phyloP scores from a whole-genome alignment of 2,113 vertebrate genomes.

The Tyto alba region DNA sequence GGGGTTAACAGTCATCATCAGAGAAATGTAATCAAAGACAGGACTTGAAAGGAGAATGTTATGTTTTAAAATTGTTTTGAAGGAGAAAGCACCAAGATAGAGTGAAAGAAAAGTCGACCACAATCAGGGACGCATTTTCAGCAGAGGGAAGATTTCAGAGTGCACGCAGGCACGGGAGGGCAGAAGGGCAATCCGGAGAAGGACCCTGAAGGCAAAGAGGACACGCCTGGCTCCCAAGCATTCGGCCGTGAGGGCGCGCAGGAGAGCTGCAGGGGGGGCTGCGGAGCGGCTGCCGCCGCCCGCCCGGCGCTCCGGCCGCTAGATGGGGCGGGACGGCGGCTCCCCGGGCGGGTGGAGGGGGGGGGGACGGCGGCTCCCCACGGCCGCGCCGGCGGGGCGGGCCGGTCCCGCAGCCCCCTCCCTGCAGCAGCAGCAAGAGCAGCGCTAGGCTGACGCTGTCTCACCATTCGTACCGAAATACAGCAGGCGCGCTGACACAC shows the following conservation, averaged over 20 bases:
- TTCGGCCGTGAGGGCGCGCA: background rate
- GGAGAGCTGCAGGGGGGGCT: background rate
- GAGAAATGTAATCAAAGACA: background rate
- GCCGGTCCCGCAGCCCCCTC: fast-evolving
- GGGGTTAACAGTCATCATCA: background rate
- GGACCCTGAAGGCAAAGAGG: background rate
- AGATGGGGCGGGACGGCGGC: background rate
- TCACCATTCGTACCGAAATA: fast-evolving
- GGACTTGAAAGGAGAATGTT: background rate
- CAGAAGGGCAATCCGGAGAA: background rate
- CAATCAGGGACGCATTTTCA: background rate
- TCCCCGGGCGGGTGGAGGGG: no score
- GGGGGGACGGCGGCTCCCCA: no score
- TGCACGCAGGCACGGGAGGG: background rate
- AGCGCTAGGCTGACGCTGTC: no score
- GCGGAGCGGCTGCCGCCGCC: no score
- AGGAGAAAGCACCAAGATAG: background rate
- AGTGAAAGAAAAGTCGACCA: background rate
- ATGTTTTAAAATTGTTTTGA: background rate
- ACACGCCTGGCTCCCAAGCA: background rate
- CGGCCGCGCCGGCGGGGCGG: no score
- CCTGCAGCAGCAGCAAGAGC: background rate
- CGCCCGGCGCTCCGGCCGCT: fast-evolving
- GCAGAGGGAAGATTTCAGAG: background rate
- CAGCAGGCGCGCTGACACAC: fast-evolving